These are phyloP conservation scores for Hippopotamyrus pictus DNA, from an alignment of 2,797 vertebrate genomes.

Conservation along the genomic window DNA sequence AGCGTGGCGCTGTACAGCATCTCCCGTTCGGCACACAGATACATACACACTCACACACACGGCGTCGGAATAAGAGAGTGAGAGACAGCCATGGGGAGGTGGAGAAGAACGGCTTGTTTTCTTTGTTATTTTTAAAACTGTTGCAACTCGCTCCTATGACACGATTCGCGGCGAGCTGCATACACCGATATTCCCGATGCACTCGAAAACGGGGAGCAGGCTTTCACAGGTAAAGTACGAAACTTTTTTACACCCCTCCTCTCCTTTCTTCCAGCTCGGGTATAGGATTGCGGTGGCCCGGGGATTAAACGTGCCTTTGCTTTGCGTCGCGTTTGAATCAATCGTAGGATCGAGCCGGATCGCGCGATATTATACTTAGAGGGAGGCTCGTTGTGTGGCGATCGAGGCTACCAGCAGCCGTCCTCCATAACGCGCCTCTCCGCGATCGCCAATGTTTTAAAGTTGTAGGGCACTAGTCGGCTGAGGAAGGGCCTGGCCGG, in stretches of 20 bases:
- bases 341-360: constrained; percentile 28
- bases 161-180: constrained; percentile 43
- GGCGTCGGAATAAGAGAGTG: constrained; percentile 37
- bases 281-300: constrained; percentile 58
- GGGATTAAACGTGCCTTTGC: constrained; percentile 52
- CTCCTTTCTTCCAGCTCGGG: constrained; percentile 36
- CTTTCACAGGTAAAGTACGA: constrained; percentile 64
- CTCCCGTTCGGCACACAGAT: constrained; percentile 30
- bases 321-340: constrained; percentile 40
- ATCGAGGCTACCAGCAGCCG: constrained; percentile 26
- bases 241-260: constrained; percentile 26
- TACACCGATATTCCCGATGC: constrained; percentile 54
- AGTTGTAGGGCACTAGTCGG: constrained; percentile 70
- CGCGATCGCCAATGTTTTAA: constrained; percentile 57
- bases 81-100: constrained; percentile 66
- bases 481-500: constrained; percentile 60
- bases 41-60: constrained; percentile 4
- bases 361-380: constrained; percentile 29
- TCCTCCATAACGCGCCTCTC: constrained; percentile 33
- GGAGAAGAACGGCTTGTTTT: constrained; percentile 57
- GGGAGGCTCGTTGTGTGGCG: constrained; percentile 18
- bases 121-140: constrained; percentile 76
- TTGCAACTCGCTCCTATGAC: constrained; percentile 57
- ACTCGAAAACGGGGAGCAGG: constrained; percentile 49
- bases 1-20: constrained; percentile 62